Percentiles rank a stretch among this genome's conserved stretches.
These are phyloP conservation scores for Drosophila trichaetosa DNA, from an alignment of 2,888 invertebrate genomes.

Conservation along the genomic window DNA sequence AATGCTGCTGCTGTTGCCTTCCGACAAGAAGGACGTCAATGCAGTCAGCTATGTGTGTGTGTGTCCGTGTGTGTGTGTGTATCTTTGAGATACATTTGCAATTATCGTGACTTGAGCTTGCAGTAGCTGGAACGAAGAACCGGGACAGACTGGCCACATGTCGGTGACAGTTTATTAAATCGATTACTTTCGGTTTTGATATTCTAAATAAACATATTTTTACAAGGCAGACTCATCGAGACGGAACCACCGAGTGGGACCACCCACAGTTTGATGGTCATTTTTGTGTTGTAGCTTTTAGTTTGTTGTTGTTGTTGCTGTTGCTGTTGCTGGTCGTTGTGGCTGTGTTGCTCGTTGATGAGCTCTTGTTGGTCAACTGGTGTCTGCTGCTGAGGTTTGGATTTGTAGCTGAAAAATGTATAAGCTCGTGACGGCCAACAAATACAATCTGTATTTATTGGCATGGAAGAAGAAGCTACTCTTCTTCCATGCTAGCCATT, in stretches of 20 bases:
- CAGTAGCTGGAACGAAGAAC: constrained; percentile 40
- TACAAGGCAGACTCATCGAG: constrained; percentile 39
- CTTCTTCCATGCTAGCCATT: constrained; percentile 5
- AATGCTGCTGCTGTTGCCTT: constrained; percentile 52
- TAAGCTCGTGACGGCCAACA: constrained; percentile 59
- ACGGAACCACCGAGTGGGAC: constrained; percentile 29
- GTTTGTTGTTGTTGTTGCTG: constrained; percentile 6
- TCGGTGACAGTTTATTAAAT: constrained; percentile 84
- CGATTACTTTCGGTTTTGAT: constrained; percentile 83
- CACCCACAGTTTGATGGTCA: constrained; percentile 69
- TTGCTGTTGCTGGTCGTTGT: constrained; percentile 3
- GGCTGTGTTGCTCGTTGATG: constrained; percentile 37
- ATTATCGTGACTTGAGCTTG: constrained; percentile 84
- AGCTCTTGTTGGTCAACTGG: constrained; percentile 34
- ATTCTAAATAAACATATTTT: constrained; percentile 80
- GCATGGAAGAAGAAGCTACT: constrained; percentile 4
- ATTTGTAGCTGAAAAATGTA: constrained; percentile 50
- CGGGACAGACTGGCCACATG: constrained; percentile 69
- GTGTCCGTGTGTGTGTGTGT: constrained; percentile 36
- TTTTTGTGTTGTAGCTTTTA: constrained; percentile 26
- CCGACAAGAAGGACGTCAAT: constrained; percentile 57
- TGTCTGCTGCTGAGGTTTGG: constrained; percentile 21
- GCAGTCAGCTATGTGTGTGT: constrained; percentile 55
- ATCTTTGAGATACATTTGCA: constrained; percentile 82
- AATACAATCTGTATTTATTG: constrained; percentile 11